phyloP scores from a whole-genome alignment of 1,140 invertebrate species.

The Drosophila oshimai region DNA sequence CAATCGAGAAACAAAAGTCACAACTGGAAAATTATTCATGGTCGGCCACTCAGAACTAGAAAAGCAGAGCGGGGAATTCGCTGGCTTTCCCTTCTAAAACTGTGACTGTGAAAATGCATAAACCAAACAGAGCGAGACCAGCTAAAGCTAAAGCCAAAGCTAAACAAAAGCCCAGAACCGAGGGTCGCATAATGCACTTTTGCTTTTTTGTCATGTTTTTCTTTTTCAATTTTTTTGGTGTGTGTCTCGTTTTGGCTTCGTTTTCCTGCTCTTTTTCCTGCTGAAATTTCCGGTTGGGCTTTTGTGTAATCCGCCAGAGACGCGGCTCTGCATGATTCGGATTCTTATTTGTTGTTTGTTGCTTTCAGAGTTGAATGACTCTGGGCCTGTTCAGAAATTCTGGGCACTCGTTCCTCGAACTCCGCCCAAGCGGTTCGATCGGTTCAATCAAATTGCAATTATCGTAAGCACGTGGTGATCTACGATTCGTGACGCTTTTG shows the following conservation, averaged over 20 bases:
- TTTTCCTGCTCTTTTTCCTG: slow-evolving; percentile 43
- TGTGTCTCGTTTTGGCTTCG: slow-evolving; percentile 15
- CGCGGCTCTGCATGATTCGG: slow-evolving; percentile 50
- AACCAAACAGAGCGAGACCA: slow-evolving; percentile 69
- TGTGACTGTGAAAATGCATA: slow-evolving; percentile 53
- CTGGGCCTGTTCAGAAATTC: slow-evolving; percentile 31
- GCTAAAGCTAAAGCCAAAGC: no score
- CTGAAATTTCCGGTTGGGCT: slow-evolving; percentile 62
- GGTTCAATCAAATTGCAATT: slow-evolving; percentile 57
- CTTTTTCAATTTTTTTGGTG: neutral
- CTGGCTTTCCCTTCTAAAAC: no score
- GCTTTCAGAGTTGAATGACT: slow-evolving; percentile 59
- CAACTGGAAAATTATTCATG: slow-evolving; percentile 73
- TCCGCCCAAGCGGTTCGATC: neutral
- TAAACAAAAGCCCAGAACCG: slow-evolving; percentile 9
- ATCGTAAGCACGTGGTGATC: slow-evolving; percentile 57
- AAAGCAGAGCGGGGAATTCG: slow-evolving; percentile 1
- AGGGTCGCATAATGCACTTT: slow-evolving; percentile 64
- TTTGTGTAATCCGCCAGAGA: slow-evolving; percentile 55
- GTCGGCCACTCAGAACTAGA: slow-evolving; percentile 52
- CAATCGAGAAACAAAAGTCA: slow-evolving; percentile 45
- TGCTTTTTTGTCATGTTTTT: slow-evolving; percentile 35
- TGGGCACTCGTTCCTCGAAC: slow-evolving; percentile 5
- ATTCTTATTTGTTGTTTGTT: slow-evolving; percentile 30
- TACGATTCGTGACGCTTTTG: slow-evolving; percentile 42